phyloP scores from a whole-genome alignment of 2,113 vertebrate species.

The Dissostichus mawsoni region DNA sequence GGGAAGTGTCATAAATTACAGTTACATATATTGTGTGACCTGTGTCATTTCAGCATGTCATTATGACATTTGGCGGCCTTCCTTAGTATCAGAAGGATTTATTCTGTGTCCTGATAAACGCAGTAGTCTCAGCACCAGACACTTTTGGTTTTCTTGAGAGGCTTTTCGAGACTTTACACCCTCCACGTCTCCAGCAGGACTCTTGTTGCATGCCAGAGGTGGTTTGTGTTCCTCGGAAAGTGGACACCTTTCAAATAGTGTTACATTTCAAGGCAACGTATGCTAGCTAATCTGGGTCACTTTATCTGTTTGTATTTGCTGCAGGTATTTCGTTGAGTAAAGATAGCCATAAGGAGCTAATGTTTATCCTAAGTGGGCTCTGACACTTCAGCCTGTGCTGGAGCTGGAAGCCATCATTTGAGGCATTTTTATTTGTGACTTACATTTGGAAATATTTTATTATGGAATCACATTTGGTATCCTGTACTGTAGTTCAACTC shows the following conservation, averaged over 20 bases:
- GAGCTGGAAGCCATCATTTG: slow-evolving; percentile 3
- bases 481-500: background rate
- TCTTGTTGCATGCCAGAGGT: slow-evolving; percentile 75
- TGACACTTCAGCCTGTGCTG: slow-evolving; percentile 21
- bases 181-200: slow-evolving; percentile 63
- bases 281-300: slow-evolving; percentile 76
- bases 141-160: slow-evolving; percentile 50
- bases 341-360: slow-evolving; percentile 12
- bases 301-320: slow-evolving; percentile 77
- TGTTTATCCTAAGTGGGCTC: slow-evolving; percentile 16
- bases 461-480: background rate
- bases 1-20: slow-evolving; percentile 58
- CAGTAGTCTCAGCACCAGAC: slow-evolving; percentile 27
- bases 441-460: background rate
- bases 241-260: slow-evolving; percentile 81
- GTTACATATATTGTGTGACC: slow-evolving; percentile 22
- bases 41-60: slow-evolving; percentile 35
- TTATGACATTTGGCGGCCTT: slow-evolving; percentile 11
- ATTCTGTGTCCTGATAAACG: slow-evolving; percentile 9
- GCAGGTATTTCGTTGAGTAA: slow-evolving; percentile 63
- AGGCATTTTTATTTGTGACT: background rate
- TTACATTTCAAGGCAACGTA: slow-evolving; percentile 76
- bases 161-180: slow-evolving; percentile 52
- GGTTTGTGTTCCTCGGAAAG: slow-evolving; percentile 81
- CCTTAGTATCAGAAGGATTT: slow-evolving; percentile 41